Base-by-base conservation (phyloP, 1,140 invertebrate genomes). In the Temnothorax curvispinosus region DNA sequence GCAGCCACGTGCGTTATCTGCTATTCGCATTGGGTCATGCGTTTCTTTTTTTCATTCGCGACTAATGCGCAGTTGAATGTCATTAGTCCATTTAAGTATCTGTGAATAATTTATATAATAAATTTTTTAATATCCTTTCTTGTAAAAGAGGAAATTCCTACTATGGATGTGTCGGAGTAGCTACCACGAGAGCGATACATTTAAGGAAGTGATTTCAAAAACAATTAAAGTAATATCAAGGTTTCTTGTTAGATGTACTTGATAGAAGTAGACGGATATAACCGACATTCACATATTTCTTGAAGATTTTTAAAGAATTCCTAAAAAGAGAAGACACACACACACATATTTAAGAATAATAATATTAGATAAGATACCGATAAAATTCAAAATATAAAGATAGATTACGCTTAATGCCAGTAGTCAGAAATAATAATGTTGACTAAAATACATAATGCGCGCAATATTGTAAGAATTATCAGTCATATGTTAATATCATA, bases 1-100 rank as follows among this genome's bases (percentile, higher is more conserved):
- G n/a, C n/a, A 27, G 32, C 50, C 54, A 58, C 82, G 41, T 80
- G 50, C 47, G 50, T 77, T 64, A 76, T 74, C 72, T 75, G 15
- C 38, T 52, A 44, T 41, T 76, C 41, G 44, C 71, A 65, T 13
- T 72, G 58, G 74, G 35, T 69, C 47, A 41, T 18, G 65, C 38
- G n/a, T 82, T 82, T 82, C 27, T 62, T 47, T 64, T 32, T n/a
- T 15, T 21, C 3, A 9, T 35, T 41, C n/a, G 9, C 15, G 9
- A 11, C 50, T 52, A 72, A 72, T 18, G 6, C 18, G 38, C 27
- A 38, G 44, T 54, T 13, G 5, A 38, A 5, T 27, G 18, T 56
- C 27, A 81, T 44, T 44, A 41, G 64, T 41, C 27, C 13, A 71
- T 32, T 71, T 71, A 44, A 69, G 8, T 9, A n/a, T 38, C 47